These are phyloP conservation scores for Schizopygopsis malacanthus DNA, from an alignment of 2,797 vertebrate species.

Conservation along the genomic window DNA sequence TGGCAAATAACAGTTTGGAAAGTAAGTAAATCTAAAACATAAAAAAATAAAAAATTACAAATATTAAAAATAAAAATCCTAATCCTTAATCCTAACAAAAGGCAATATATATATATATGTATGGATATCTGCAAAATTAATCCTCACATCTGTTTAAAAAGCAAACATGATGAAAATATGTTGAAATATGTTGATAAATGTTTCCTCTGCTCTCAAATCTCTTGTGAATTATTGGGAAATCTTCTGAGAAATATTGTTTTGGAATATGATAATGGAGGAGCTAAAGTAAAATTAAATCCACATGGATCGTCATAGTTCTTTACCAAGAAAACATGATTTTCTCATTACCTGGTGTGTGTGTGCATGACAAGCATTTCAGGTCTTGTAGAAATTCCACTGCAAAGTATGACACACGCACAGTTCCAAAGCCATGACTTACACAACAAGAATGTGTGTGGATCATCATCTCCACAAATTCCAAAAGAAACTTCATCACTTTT, in stretches of 20 bases:
- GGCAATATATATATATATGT: neutral
- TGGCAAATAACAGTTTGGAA: neutral
- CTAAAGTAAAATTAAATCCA: conserved; percentile 6
- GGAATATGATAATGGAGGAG: neutral
- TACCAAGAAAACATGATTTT: conserved; percentile 14
- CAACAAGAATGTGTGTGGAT: neutral
- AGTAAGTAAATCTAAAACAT: neutral
- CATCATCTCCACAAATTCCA: conserved; percentile 17
- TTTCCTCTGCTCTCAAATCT: neutral
- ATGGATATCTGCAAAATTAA: neutral
- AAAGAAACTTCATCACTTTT: neutral
- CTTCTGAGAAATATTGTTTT: conserved; percentile 5
- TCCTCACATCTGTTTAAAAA: neutral
- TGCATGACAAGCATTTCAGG: neutral
- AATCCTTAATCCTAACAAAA: neutral
- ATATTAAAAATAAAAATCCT: no score
- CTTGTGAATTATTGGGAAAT: neutral
- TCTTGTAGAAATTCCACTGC: neutral
- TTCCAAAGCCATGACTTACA: neutral
- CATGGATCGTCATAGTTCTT: neutral
- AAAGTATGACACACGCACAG: neutral
- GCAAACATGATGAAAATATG: neutral
- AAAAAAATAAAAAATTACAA: no score
- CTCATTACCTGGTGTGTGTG: neutral
- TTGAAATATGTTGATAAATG: conserved; percentile 14